phyloP scores from a whole-genome alignment of 2,888 invertebrate genomes.

The Scaptomyza caliginosa region DNA sequence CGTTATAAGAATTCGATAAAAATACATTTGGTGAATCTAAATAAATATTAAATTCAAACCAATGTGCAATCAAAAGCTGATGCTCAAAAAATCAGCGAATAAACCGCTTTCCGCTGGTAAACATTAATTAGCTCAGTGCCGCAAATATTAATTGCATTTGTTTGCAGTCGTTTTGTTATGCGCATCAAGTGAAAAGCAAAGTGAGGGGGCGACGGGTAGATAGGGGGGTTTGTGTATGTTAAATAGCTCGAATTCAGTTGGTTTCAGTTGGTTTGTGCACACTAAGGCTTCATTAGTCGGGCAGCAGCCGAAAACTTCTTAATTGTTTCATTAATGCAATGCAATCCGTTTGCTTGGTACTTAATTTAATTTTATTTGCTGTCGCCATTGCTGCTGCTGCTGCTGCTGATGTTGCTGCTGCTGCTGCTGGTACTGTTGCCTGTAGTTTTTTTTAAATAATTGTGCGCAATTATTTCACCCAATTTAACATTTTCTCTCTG shows the following conservation, averaged over 20 bases:
- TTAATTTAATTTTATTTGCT: slow-evolving; percentile 77
- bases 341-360: slow-evolving; percentile 75
- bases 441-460: slow-evolving; percentile 76
- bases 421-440: slow-evolving; percentile 17
- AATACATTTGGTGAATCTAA: background rate
- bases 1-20: background rate
- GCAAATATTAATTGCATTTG: slow-evolving; percentile 58
- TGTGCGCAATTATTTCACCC: slow-evolving; percentile 76
- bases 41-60: slow-evolving; percentile 1
- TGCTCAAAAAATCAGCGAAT: slow-evolving; percentile 5
- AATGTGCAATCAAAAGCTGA: slow-evolving; percentile 10
- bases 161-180: slow-evolving; percentile 31
- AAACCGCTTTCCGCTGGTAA: slow-evolving; percentile 13
- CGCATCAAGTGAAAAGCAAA: background rate
- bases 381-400: slow-evolving; percentile 39
- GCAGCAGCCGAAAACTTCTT: slow-evolving; percentile 57
- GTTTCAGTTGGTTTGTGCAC: slow-evolving; percentile 18
- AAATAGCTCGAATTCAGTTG: slow-evolving; percentile 33
- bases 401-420: slow-evolving; percentile 22
- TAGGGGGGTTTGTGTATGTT: slow-evolving; percentile 14
- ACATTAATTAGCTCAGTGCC: slow-evolving; percentile 58
- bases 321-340: slow-evolving; percentile 77
- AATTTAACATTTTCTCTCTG: slow-evolving; percentile 70
- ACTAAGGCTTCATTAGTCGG: slow-evolving; percentile 74
- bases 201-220: background rate